Evolutionary conservation across 2,113 vertebrate genomes (phyloP).

Genomic region (Syrmaticus mikado): DNA sequence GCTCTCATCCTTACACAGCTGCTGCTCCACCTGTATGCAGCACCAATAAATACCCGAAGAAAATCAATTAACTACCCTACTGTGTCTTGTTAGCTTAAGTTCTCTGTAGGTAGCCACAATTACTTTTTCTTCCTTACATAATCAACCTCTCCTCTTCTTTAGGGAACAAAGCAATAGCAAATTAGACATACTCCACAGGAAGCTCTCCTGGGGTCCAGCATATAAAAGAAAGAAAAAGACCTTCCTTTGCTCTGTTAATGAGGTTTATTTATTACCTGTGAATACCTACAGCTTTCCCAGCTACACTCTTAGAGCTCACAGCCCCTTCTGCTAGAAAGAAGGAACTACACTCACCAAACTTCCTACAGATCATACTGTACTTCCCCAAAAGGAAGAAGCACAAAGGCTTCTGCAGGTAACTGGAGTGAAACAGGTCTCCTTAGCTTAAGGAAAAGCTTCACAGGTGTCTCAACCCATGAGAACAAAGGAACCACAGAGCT

Average conservation of each 20-base stretch:
- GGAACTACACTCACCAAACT: fast-evolving
- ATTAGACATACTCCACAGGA: background rate
- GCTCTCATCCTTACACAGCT: background rate
- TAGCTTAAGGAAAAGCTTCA: background rate
- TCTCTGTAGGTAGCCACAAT: background rate
- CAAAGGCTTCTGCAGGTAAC: background rate
- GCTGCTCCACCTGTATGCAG: background rate
- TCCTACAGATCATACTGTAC: background rate
- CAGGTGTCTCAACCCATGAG: too few species aligned
- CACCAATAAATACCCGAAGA: background rate
- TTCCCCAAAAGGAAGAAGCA: background rate
- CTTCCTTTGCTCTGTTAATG: background rate
- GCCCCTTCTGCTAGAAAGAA: background rate
- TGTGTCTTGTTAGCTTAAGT: background rate
- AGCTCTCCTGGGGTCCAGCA: background rate
- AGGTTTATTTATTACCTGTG: fast-evolving
- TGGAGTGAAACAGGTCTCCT: fast-evolving
- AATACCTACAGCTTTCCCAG: background rate
- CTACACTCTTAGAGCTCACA: background rate
- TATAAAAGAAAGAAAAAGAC: background rate
- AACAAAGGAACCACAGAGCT: fast-evolving
- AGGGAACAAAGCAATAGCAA: background rate
- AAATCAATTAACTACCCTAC: background rate
- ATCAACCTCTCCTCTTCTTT: background rate
- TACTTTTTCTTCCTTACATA: background rate